Conservation (phyloP, 2,888 invertebrate genomes). For the Mythimna pallens region DNA sequence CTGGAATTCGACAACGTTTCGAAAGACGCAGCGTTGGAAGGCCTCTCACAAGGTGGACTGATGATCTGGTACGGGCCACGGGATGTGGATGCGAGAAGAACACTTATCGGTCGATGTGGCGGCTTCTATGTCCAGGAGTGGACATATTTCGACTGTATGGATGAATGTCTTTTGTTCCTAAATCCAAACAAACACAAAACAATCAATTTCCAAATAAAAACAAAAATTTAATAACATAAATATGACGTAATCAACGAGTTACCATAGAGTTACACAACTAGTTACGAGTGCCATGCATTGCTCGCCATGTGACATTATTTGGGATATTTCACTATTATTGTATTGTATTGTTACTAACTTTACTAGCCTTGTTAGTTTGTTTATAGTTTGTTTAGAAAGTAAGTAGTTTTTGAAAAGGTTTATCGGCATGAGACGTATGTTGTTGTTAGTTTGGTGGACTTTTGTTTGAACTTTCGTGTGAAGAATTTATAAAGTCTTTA, state of each 20-base stretch:
- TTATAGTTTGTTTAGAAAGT: slow-evolving; percentile 25
- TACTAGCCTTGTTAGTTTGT: slow-evolving; percentile 23
- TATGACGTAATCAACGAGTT: slow-evolving; percentile 22
- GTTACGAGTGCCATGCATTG: slow-evolving; percentile 41
- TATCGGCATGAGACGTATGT: background rate
- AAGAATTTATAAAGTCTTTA: background rate
- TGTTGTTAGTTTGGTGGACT: too few relatives aligned
- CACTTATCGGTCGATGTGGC: too few relatives aligned
- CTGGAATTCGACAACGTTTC: too few relatives aligned
- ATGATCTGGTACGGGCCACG: background rate
- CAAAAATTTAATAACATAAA: background rate
- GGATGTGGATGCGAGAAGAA: background rate
- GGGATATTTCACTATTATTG: slow-evolving; percentile 7
- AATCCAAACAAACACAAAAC: background rate
- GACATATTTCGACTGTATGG: too few relatives aligned
- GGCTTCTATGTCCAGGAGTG: too few relatives aligned
- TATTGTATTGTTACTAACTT: slow-evolving; percentile 28
- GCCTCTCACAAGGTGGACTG: background rate
- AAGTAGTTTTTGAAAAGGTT: background rate
- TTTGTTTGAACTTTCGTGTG: background rate
- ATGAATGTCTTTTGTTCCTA: slow-evolving; percentile 1
- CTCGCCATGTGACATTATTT: slow-evolving; percentile 48
- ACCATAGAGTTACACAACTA: slow-evolving; percentile 33
- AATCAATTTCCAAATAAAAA: slow-evolving; percentile 11
- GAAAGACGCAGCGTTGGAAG: too few relatives aligned